Base-by-base conservation (phyloP, 2,797 vertebrate genomes). In the Gallinago solitaria region DNA sequence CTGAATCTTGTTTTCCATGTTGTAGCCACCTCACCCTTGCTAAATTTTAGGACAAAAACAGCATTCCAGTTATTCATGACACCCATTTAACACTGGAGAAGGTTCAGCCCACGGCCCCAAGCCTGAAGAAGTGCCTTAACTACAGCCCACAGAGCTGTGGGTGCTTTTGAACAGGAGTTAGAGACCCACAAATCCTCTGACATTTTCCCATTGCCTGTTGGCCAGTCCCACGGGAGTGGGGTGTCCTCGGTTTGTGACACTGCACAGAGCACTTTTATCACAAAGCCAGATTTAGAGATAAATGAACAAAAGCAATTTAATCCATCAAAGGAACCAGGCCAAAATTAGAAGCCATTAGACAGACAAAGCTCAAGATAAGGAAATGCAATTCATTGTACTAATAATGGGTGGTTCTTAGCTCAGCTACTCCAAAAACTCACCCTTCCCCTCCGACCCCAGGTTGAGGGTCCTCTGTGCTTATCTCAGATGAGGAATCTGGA, bases 301-400 rank as follows among this genome's bases (percentile, higher is more conserved):
- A 70, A 39, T 17, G 51, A 87, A 33, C 25, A 86, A 77, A 51
- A 25, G 45, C 23, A 24, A 89, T n/a, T 80, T 56, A 85, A 95
- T 37, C 64, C 60, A 50, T 60, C 33, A 24, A 60, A 67, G 51
- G 18, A 80, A 67, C 35, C 18, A 75, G 33, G 54, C 25, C 82
- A 70, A 77, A 79, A 70, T 51, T 30, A 82, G 47, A 89, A 92
- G 12, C 70, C 64, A 54, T 67, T 25, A 76, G 37, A 80, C 63
- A 80, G 41, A 48, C 51, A 89, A 87, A 79, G 64, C 35, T n/a
- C 37, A 75, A 94, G 78, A 69, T 57, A 89, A 90, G 59, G 67
- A 85, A 82, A 76, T 21, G 16, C 15, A 47, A 59, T 48, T 51
- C n/a, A 28, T 6, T 50, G 13, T 10, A 41, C 41, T 33, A 83